These are phyloP conservation scores for Trichoplusia ni DNA, from an alignment of 1,140 invertebrate genomes.

Conservation along the genomic window DNA sequence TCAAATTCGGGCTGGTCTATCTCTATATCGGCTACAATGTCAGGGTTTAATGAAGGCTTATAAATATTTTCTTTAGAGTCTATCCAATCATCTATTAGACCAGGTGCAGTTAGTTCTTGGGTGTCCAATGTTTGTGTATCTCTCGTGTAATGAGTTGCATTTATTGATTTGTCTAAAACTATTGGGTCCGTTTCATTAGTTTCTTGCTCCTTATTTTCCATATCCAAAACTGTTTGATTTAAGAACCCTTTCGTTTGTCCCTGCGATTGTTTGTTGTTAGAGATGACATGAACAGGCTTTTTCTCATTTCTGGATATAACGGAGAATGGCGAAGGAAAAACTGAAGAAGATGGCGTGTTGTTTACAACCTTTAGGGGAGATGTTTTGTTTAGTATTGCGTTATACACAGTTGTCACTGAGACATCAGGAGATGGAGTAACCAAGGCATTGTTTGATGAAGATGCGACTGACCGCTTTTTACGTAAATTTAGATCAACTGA, in stretches of 20 bases:
- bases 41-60: constrained; percentile 54
- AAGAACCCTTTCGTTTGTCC: constrained; percentile 62
- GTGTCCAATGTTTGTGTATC: constrained; percentile 54
- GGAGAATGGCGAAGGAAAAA: constrained; percentile 48
- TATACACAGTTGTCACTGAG: constrained; percentile 40
- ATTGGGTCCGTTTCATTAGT: constrained; percentile 58
- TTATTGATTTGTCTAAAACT: constrained; percentile 60
- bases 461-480: constrained; percentile 58
- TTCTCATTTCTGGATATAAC: constrained; percentile 53
- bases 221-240: constrained; percentile 68
- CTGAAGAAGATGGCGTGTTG: constrained; percentile 1
- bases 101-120: constrained; percentile 58
- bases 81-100: constrained; percentile 63
- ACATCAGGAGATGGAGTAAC: constrained; percentile 31
- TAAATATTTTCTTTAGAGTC: constrained; percentile 60
- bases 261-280: constrained; percentile 35
- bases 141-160: constrained; percentile 52
- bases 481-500: constrained; percentile 70
- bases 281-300: constrained; percentile 52
- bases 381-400: constrained; percentile 61
- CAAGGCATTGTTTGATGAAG: constrained; percentile 21
- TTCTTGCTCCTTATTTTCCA: constrained; percentile 46
- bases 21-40: constrained; percentile 68
- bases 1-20: constrained; percentile 65
- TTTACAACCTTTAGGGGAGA: constrained; percentile 9